These are phyloP conservation scores for Drosophila lini DNA, from an alignment of 1,140 invertebrate genomes.

Conservation along the genomic window DNA sequence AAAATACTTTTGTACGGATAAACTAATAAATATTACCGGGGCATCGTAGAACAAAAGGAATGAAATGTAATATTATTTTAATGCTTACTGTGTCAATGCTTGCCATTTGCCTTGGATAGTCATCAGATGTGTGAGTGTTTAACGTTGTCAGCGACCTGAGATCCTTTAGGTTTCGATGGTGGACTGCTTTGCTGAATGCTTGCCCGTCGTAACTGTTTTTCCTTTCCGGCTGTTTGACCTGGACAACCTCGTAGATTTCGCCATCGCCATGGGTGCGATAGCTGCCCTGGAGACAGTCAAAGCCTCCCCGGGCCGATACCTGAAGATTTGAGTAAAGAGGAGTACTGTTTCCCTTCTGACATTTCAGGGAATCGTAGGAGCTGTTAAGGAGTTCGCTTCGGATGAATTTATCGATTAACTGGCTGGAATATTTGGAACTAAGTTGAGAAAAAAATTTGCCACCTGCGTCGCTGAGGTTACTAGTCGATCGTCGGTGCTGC, in stretches of 20 bases:
- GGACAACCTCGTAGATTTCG: conserved; percentile 71
- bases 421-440: conserved; percentile 66
- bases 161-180: conserved; percentile 68
- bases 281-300: conserved; percentile 72
- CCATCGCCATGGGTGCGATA: conserved; percentile 71
- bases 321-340: conserved; percentile 46
- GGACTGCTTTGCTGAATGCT: conserved; percentile 3
- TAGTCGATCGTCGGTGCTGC: conserved; percentile 60
- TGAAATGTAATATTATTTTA: too few species aligned
- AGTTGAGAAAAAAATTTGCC: conserved; percentile 65
- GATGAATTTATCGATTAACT: conserved; percentile 76
- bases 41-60: too few species aligned
- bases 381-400: conserved; percentile 67
- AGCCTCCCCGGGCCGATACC: conserved; percentile 41
- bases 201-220: background rate
- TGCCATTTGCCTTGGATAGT: background rate
- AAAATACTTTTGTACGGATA: too few species aligned
- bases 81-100: background rate
- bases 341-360: conserved; percentile 42
- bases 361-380: conserved; percentile 65
- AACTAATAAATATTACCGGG: too few species aligned
- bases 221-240: conserved; percentile 20
- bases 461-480: conserved; percentile 57
- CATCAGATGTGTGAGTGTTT: background rate
- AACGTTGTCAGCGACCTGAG: conserved; percentile 9